Conservation (phyloP, 2,113 vertebrate species). For the Acinonyx jubatus region DNA sequence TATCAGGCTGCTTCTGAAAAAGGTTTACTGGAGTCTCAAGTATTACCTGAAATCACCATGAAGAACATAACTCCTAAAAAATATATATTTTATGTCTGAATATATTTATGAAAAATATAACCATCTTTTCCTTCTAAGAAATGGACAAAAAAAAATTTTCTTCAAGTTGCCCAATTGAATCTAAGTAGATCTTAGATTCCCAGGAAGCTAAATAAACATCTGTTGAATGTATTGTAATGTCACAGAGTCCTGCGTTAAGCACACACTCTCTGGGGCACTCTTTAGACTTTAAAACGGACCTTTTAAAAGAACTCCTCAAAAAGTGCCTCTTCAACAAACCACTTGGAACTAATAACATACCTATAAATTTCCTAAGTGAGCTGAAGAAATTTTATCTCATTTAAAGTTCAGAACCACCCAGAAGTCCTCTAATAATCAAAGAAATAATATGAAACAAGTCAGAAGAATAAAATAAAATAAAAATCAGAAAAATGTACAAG, state of each 20-base stretch:
- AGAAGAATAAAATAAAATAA: constrained; percentile 32
- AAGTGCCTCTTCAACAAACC: neutral
- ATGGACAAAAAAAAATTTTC: constrained; percentile 15
- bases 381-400: constrained; percentile 4
- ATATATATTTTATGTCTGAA: neutral
- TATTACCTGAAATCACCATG: neutral
- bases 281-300: constrained; percentile 5
- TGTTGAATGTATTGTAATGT: neutral
- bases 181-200: neutral
- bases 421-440: constrained; percentile 18
- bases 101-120: neutral
- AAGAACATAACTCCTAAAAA: constrained; percentile 42
- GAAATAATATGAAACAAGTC: neutral
- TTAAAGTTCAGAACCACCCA: constrained; percentile 52
- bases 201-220: neutral
- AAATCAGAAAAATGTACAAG: constrained; percentile 40
- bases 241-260: neutral
- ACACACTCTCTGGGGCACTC: neutral
- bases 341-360: constrained; percentile 3
- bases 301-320: neutral
- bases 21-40: neutral
- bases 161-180: constrained; percentile 8
- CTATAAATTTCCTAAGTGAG: constrained; percentile 24
- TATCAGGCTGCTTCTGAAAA: constrained; percentile 6
- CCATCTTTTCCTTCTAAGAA: neutral